Conservation (phyloP, 2,797 vertebrate species). For the Carcharodon carcharias region DNA sequence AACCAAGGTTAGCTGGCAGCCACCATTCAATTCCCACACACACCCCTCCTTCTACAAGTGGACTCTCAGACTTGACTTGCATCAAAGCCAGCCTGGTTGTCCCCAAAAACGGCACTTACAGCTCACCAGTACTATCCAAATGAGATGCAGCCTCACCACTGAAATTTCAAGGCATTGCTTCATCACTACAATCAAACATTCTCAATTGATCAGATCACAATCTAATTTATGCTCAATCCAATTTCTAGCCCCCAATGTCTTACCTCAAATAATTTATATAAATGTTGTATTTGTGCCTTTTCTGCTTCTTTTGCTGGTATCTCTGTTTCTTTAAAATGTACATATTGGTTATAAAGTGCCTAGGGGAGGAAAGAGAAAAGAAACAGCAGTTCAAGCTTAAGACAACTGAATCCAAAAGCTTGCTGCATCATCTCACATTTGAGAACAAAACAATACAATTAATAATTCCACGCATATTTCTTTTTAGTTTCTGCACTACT, state of each 20-base stretch:
- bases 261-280: conserved; percentile 91
- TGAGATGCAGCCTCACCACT: not conserved
- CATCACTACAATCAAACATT: not conserved
- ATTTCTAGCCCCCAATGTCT: conserved; percentile 37
- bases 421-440: not conserved
- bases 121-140: not conserved
- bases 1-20: not conserved
- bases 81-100: not conserved
- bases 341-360: conserved; percentile 99
- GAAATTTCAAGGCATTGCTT: not conserved
- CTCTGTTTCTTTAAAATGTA: conserved; percentile 98
- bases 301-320: conserved; percentile 82
- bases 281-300: conserved; percentile 76
- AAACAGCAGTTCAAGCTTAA: not conserved
- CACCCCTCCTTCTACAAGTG: not conserved
- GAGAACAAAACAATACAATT: not conserved
- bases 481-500: not conserved
- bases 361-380: conserved; percentile 45
- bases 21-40: not conserved
- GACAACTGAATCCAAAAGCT: not conserved
- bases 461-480: not conserved
- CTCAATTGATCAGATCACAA: not conserved
- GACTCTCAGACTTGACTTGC: not conserved
- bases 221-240: not conserved
- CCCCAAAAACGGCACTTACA: not conserved